Evolutionary conservation across 2,888 invertebrate genomes (phyloP).

Genomic region (Suillia variegata): DNA sequence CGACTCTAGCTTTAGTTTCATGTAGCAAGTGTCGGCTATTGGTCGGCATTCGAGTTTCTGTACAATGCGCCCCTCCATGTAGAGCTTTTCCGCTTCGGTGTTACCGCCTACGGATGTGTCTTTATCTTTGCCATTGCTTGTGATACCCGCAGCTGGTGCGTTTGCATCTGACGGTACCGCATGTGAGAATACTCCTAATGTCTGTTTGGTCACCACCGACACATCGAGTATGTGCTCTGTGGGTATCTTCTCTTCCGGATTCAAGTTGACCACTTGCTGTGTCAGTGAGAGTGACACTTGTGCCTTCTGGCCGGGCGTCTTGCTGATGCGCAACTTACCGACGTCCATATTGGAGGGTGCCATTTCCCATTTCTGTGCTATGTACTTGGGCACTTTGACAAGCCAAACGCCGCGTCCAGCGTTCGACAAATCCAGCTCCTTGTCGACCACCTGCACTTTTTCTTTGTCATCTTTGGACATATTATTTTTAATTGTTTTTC

Average conservation of each 20-base stretch:
- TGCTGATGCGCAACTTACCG: slow-evolving; percentile 87
- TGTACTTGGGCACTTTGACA: slow-evolving; percentile 95
- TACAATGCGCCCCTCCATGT: slow-evolving; percentile 94
- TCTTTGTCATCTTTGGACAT: slow-evolving; percentile 60
- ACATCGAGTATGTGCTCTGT: slow-evolving; percentile 91
- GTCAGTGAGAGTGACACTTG: slow-evolving; percentile 87
- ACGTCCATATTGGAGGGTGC: slow-evolving; percentile 89
- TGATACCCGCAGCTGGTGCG: slow-evolving; percentile 61
- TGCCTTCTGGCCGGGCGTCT: slow-evolving; percentile 79
- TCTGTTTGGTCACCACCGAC: slow-evolving; percentile 88
- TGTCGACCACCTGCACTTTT: slow-evolving; percentile 70
- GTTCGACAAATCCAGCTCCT: slow-evolving; percentile 86
- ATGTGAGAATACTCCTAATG: slow-evolving; percentile 91
- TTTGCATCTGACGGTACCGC: slow-evolving; percentile 62
- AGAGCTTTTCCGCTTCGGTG: slow-evolving; percentile 77
- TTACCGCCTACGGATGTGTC: slow-evolving; percentile 60
- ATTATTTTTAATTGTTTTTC: slow-evolving; percentile 6
- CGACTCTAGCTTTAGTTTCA: slow-evolving; percentile 86
- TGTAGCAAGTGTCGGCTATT: slow-evolving; percentile 85
- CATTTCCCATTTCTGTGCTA: slow-evolving; percentile 94
- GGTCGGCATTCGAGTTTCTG: slow-evolving; percentile 94
- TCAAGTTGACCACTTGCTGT: slow-evolving; percentile 78
- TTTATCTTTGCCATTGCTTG: slow-evolving; percentile 39
- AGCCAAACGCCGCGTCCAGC: slow-evolving; percentile 94
- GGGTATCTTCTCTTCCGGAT: slow-evolving; percentile 83